Evolutionary conservation across 2,113 vertebrate species (phyloP), one percentile per base, ranked within the genome.

Genomic region (Rattus rattus): DNA sequence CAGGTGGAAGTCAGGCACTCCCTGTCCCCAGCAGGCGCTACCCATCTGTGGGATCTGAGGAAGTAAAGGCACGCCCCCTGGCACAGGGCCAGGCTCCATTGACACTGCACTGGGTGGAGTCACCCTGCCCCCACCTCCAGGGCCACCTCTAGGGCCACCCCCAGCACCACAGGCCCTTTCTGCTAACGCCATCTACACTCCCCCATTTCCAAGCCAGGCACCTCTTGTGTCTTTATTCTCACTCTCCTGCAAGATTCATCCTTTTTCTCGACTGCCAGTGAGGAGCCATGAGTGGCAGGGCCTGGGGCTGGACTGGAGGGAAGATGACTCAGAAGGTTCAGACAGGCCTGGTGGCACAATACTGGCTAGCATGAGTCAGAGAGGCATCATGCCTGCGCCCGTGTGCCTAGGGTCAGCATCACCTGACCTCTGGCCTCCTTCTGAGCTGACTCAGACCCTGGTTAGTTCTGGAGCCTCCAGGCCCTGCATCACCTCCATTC

Each of bases 241-340:
- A 11, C 19, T 67, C 52, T 39, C 36, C 63, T 0, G 0, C 13
- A 52, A 94, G 94, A 95, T 28, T 93, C 89, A 92, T 3, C 43
- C 43, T 43, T 43, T 43, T 43, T 43, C 43, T 43, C 43, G 43
- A 43, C 43, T 43, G 43, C 43, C 43, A 43, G 43, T n/a, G 30
- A 56, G 77, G 72, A 59, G 13, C 47, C 4, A 4, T 36, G 90
- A 75, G 83, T 2, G 6, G 90, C 65, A 30, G 49, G 2, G 24
- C 70, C 54, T 67, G 6, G 17, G 79, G 80, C 22, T 0, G 2
- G 10, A 49, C 85, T 43, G 49, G 33, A n/a, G 92, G 93, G 80
- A 83, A 49, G n/a, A 24, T 96, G 97, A 95, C 75, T 96, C 90
- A 70, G 92, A 91, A n/a, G 30, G 69, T 65, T 52, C 59, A 39